Percentiles rank a stretch among this genome's conserved stretches.
Conservation (phyloP, 2,113 vertebrate genomes). For the Mustelus asterias region DNA sequence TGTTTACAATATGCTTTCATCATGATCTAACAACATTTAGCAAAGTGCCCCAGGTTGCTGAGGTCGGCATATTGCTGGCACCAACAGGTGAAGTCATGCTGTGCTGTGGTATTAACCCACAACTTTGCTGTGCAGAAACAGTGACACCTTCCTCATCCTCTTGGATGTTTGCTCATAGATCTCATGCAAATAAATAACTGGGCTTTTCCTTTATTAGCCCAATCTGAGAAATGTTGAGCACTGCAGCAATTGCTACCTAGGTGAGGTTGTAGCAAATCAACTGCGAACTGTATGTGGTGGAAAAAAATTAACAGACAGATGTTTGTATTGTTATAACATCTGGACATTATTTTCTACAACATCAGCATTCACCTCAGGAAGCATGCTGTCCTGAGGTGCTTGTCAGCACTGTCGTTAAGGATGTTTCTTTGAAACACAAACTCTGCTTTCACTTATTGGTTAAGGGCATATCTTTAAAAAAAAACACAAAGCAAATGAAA, state of each 20-base stretch:
- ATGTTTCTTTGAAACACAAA: neutral
- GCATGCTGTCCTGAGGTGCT: neutral
- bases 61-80: neutral
- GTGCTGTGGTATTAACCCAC: neutral
- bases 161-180: neutral
- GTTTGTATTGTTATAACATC: constrained; percentile 29
- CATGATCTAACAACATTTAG: neutral
- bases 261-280: constrained; percentile 10
- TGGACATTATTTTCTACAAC: constrained; percentile 35
- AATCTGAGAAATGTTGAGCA: neutral
- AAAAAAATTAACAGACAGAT: constrained; percentile 16
- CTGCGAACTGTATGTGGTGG: neutral
- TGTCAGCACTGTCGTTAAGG: constrained; percentile 1
- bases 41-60: neutral
- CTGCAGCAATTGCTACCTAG: neutral
- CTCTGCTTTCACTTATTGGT: neutral
- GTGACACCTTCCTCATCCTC: neutral
- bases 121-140: neutral
- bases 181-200: neutral
- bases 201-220: neutral
- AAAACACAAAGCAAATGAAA: neutral
- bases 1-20: neutral
- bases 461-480: neutral
- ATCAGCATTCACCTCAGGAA: constrained; percentile 20
- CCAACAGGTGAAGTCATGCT: neutral